These are phyloP conservation scores for Callaeas wilsoni DNA, from an alignment of 2,113 vertebrate species.

Conservation along the genomic window DNA sequence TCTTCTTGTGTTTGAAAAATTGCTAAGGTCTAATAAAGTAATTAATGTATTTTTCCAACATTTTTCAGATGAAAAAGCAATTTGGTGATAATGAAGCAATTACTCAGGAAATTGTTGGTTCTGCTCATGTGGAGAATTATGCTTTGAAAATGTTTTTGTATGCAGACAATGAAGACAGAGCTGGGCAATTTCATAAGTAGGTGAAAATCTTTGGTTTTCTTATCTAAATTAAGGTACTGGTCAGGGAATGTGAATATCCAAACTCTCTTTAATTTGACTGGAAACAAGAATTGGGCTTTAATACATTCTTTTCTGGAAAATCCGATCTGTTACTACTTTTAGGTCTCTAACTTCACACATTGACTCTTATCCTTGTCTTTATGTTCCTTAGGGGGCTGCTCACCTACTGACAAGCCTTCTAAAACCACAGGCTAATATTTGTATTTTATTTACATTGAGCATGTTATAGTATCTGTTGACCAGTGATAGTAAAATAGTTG, in stretches of 20 bases:
- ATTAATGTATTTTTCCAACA: neutral
- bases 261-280: neutral
- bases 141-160: constrained; percentile 98
- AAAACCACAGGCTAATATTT: neutral
- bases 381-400: neutral
- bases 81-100: constrained; percentile 91
- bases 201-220: constrained; percentile 38
- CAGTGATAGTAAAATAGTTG: neutral
- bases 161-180: constrained; percentile 94
- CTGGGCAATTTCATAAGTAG: constrained; percentile 94
- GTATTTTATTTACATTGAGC: neutral
- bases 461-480: neutral
- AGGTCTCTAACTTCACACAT: neutral
- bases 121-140: constrained; percentile 96
- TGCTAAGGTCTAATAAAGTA: neutral
- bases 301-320: neutral
- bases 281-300: neutral
- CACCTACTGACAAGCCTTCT: neutral
- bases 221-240: neutral
- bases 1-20: neutral
- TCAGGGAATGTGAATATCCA: neutral
- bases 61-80: constrained; percentile 93
- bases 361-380: neutral
- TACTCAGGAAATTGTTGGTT: constrained; percentile 93
- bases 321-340: neutral